Conservation (phyloP, 2,888 invertebrate genomes). For the Agapostemon virescens region DNA sequence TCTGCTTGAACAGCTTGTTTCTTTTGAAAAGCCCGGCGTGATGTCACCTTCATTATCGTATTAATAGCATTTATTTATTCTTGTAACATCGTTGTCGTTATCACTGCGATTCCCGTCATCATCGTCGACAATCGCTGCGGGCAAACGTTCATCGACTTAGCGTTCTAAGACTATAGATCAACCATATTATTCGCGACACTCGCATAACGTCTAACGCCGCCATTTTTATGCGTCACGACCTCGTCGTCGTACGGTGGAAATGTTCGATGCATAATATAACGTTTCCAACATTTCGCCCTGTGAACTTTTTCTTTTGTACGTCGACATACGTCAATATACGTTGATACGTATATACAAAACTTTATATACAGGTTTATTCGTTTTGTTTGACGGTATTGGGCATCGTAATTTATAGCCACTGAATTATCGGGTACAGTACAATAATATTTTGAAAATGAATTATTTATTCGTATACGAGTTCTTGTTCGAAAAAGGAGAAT, state of each 20-base stretch:
- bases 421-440: not conserved
- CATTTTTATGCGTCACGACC: constrained; percentile 9
- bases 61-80: constrained; percentile 67
- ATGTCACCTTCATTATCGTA: constrained; percentile 57
- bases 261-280: not conserved
- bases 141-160: constrained; percentile 11
- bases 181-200: not conserved
- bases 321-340: not conserved
- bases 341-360: not conserved
- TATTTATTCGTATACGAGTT: not conserved
- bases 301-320: constrained; percentile 1
- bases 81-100: constrained; percentile 67
- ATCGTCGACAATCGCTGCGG: constrained; percentile 45
- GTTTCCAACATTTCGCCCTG: not conserved
- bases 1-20: constrained; percentile 11
- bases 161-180: not conserved
- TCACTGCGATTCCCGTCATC: constrained; percentile 59
- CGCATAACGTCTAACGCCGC: not conserved
- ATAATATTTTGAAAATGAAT: not conserved
- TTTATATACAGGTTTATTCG: constrained; percentile 4
- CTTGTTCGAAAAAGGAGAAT: not conserved
- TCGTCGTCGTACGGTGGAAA: not conserved
- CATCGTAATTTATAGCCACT: not conserved
- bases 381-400: not conserved
- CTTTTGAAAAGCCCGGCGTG: constrained; percentile 43